Percentiles rank a stretch among this genome's conserved stretches.
phyloP scores from a whole-genome alignment of 2,797 vertebrate species.

The Brachymystax lenok region DNA sequence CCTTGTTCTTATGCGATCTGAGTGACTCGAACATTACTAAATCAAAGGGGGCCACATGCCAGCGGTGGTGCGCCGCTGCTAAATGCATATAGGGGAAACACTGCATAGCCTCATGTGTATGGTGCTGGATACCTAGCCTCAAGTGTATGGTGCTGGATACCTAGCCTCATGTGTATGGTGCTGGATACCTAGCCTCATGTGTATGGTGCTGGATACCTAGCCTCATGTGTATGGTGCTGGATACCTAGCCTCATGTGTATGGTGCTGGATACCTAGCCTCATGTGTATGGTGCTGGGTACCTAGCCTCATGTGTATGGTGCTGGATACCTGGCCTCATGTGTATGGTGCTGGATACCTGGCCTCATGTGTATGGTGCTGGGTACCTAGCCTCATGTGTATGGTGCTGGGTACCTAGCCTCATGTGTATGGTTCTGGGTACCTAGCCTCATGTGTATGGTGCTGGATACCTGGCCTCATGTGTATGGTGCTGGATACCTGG shows the following conservation, averaged over 20 bases:
- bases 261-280: constrained; percentile 11
- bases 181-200: neutral
- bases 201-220: neutral
- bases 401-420: neutral
- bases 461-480: neutral
- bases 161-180: neutral
- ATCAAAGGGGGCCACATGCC: too few species aligned
- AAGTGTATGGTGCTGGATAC: neutral
- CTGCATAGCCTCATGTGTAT: neutral
- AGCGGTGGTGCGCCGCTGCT: too few species aligned
- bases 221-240: neutral
- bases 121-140: neutral
- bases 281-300: neutral
- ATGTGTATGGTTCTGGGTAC: too few species aligned
- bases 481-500: constrained; percentile 12
- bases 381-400: neutral
- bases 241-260: neutral
- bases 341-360: neutral
- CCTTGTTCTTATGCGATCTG: too few species aligned
- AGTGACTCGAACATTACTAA: too few species aligned
- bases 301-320: neutral
- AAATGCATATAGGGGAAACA: too few species aligned
- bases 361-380: neutral
- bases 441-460: too few species aligned
- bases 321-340: neutral